Conservation (phyloP, 2,888 invertebrate genomes). For the Drosophila paramelanica region DNA sequence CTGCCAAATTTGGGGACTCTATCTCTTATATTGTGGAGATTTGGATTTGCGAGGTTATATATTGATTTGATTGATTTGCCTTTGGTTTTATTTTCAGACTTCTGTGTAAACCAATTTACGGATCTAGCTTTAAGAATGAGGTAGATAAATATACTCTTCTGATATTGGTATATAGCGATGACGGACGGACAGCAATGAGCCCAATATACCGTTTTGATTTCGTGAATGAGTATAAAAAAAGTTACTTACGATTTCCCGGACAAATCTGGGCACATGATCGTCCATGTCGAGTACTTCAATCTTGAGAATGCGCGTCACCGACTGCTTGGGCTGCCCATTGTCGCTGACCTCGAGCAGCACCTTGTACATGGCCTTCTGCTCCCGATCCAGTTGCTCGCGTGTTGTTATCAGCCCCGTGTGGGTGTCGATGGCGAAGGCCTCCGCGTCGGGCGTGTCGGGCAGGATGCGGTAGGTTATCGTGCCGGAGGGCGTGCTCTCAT, state of each 20-base stretch:
- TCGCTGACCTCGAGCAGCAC: conserved; percentile 92
- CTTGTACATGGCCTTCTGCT: conserved; percentile 90
- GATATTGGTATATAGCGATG: too few species aligned
- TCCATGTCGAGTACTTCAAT: conserved; percentile 91
- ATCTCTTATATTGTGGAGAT: too few species aligned
- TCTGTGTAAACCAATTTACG: too few species aligned
- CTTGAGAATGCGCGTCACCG: conserved; percentile 89
- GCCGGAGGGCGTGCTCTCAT: conserved; percentile 91
- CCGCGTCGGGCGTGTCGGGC: conserved; percentile 88
- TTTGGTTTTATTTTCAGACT: too few species aligned
- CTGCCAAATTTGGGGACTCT: too few species aligned
- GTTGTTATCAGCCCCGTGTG: conserved; percentile 91
- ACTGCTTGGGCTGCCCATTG: conserved; percentile 91
- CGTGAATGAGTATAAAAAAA: too few species aligned
- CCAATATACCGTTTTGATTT: too few species aligned
- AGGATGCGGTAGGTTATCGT: conserved; percentile 90
- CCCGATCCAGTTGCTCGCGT: conserved; percentile 89
- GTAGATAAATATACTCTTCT: too few species aligned
- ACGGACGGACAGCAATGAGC: too few species aligned
- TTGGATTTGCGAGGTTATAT: too few species aligned
- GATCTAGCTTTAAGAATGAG: too few species aligned
- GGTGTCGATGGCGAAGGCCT: conserved; percentile 88
- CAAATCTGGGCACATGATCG: conserved; percentile 91
- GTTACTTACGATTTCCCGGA: conserved; percentile 87
- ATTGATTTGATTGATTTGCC: too few species aligned